Percentiles rank a stretch among this genome's conserved stretches.
Evolutionary conservation across 30 jellyfish, hydroid and myxozoan genomes (phyloP).

Genomic region (Hydractinia echinata): DNA sequence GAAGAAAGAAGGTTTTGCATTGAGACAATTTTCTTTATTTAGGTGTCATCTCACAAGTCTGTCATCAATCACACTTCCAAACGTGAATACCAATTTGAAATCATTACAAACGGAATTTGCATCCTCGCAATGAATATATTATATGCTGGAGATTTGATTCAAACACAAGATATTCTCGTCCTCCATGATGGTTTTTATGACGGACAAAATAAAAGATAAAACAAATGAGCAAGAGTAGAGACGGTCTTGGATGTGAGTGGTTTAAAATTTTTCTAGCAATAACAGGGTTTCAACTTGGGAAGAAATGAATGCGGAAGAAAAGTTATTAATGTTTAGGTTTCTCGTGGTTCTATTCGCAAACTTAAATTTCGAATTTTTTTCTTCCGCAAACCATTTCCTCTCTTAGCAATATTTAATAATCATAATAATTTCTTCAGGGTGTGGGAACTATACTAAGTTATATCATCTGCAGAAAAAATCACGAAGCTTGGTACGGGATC

Average conservation of each 20-base stretch:
- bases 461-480: constrained; percentile 29
- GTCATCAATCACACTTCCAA: background rate
- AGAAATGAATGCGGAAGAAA: too few species aligned
- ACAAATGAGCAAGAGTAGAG: constrained; percentile 5
- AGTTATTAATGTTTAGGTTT: too few species aligned
- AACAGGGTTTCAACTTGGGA: background rate
- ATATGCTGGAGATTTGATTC: constrained; percentile 81
- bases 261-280: background rate
- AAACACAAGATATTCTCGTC: constrained; percentile 31
- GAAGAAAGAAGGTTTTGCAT: background rate
- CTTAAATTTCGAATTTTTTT: too few species aligned
- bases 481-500: constrained; percentile 75
- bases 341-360: too few species aligned
- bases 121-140: constrained; percentile 46
- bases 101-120: constrained; percentile 14
- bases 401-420: too few species aligned
- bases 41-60: background rate
- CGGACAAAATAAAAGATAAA: constrained; percentile 14
- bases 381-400: too few species aligned
- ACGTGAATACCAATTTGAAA: background rate
- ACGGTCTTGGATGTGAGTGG: constrained; percentile 33
- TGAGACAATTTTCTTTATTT: background rate
- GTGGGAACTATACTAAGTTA: constrained; percentile 16
- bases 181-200: constrained; percentile 3
- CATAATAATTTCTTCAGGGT: background rate